Base-by-base conservation (phyloP, 2,797 vertebrate genomes). In the Neostethus bicornis region DNA sequence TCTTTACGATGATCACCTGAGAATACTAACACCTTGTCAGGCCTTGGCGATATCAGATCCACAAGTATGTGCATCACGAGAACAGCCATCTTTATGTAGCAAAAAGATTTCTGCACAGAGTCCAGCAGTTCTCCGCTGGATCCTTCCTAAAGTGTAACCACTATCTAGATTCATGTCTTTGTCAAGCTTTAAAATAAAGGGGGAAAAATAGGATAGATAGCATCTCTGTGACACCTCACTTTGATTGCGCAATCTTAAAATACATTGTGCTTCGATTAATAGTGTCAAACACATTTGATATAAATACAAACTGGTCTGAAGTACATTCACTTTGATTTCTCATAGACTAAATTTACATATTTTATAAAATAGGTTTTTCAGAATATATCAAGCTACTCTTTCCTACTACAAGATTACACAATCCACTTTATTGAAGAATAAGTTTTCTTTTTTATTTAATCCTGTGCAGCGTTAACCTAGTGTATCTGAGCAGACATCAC, bases 221-320 rank as follows among this genome's bases (percentile, higher is more conserved):
- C 26, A 50, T 51, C 50, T 71, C 43, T 6, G 12, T 70, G 60
- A 45, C 39, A 73, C 42, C 77, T 58, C 81, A 54, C 59, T 75
- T 62, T 74, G 53, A 77, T 61, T 53, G 67, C 64, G 64, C 64
- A 37, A 64, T 75, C 66, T 53, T 70, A 77, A 77, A 85, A 89
- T 84, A 81, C 80, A 81, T 89, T 92, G 90, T 91, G 90, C 89
- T 91, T 90, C 43, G 79, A 85, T 83, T 85, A 84, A 87, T 84
- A 84, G 85, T 85, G 74, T 49, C 29, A 54, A 67, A 86, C 80
- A 84, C 49, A 46, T 63, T 71, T 68, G 54, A 86, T 79, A 85
- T 73, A 85, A 87, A 88, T 79, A 86, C 80, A 90, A 89, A 87
- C 86, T 79, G 77, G 65, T 77, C 77, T 83, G 81, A 89, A 79